phyloP scores from a whole-genome alignment of 1,140 invertebrate genomes.

The Drosophila dunni region DNA sequence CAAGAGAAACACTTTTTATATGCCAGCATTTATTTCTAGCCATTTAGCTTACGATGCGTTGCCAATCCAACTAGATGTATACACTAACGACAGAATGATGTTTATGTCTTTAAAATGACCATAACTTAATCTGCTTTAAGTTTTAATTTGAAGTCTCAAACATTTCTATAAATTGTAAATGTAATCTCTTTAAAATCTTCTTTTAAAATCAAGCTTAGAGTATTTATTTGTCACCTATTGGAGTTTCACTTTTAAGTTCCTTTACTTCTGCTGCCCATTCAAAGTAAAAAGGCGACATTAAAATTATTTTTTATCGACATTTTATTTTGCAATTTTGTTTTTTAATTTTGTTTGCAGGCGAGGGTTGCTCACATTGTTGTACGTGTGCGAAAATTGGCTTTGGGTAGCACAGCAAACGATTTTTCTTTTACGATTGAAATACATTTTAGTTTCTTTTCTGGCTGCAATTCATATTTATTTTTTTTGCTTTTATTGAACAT shows the following conservation, averaged over 20 bases:
- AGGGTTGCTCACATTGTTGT: constrained; percentile 41
- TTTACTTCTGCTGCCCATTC: constrained; percentile 23
- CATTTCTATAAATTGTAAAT: neutral
- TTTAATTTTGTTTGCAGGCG: constrained; percentile 20
- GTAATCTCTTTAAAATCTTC: neutral
- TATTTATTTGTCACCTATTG: neutral
- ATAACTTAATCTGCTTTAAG: neutral
- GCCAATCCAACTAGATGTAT: constrained; percentile 30
- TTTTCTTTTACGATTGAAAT: constrained; percentile 55
- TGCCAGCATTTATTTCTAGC: constrained; percentile 36
- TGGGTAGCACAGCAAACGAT: constrained; percentile 11
- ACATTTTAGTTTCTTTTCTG: constrained; percentile 54
- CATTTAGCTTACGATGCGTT: constrained; percentile 27
- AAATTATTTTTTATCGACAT: constrained; percentile 74
- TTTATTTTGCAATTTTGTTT: constrained; percentile 68
- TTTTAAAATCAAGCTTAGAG: constrained; percentile 13
- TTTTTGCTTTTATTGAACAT: constrained; percentile 41
- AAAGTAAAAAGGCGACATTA: constrained; percentile 68
- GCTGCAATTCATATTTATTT: constrained; percentile 8
- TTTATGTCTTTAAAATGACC: neutral
- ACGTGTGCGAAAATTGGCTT: constrained; percentile 35
- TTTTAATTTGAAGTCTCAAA: neutral
- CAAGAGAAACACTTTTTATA: constrained; percentile 65
- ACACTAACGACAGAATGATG: neutral
- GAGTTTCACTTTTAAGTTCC: neutral